Percentiles rank a stretch among this genome's conserved stretches.
These are phyloP conservation scores for Pristionchus exspectatus DNA, from an alignment of 2,888 invertebrate species.

Conservation along the genomic window DNA sequence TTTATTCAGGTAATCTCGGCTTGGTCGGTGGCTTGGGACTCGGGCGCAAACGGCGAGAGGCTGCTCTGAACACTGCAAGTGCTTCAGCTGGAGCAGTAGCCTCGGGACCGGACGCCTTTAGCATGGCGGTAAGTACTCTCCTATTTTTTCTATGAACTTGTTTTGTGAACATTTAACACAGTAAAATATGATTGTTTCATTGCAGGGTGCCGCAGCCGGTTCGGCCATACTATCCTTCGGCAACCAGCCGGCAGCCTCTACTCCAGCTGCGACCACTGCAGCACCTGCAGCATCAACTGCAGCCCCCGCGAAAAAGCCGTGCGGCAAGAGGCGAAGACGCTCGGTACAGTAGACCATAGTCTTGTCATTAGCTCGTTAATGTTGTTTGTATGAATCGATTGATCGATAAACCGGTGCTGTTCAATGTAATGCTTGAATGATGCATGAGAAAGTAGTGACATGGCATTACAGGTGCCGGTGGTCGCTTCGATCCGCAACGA, in stretches of 20 bases:
- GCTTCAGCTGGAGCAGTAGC: not conserved
- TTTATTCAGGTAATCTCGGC: slow-evolving; percentile 1
- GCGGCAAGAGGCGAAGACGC: not conserved
- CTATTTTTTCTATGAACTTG: no score
- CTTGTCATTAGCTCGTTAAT: not conserved
- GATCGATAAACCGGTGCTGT: slow-evolving; percentile 13
- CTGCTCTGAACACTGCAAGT: not conserved
- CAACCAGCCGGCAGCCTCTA: not conserved
- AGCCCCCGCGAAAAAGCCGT: not conserved
- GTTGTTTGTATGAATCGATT: not conserved
- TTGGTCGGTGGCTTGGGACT: not conserved
- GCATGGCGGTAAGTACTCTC: not conserved
- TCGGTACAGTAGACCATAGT: not conserved
- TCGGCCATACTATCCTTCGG: not conserved
- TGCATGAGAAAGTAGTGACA: no score
- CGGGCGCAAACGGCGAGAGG: not conserved
- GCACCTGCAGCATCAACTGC: slow-evolving; percentile 17
- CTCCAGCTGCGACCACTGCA: not conserved
- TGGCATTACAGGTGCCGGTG: not conserved
- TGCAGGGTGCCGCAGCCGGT: not conserved
- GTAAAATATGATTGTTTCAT: not conserved
- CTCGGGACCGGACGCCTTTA: not conserved
- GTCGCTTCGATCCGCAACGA: not conserved
- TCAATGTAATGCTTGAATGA: not conserved
- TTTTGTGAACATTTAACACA: no score